phyloP scores from a whole-genome alignment of 2,888 invertebrate species.

The Cecidostiba fungosa region DNA sequence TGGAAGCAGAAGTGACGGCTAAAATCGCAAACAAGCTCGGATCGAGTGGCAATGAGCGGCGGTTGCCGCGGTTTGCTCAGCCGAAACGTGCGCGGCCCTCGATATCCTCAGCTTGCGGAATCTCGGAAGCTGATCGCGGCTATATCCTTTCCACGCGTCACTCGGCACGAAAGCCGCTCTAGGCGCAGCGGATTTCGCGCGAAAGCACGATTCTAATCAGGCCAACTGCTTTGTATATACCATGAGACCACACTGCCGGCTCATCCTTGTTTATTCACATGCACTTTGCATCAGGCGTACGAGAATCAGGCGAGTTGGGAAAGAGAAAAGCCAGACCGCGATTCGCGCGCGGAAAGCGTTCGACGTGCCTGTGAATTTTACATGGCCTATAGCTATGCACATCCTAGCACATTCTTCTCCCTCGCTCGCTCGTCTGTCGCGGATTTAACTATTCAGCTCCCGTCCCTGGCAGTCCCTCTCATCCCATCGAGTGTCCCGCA shows the following conservation, averaged over 20 bases:
- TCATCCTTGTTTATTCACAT: background rate
- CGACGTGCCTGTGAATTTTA: slow-evolving; percentile 58
- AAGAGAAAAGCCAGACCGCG: too few relatives aligned
- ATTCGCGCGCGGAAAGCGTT: background rate
- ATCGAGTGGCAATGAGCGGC: slow-evolving; percentile 52
- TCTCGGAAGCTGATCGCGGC: slow-evolving; percentile 9
- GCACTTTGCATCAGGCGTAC: background rate
- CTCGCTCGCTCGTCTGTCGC: background rate
- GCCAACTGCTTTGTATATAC: background rate
- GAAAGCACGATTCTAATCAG: slow-evolving; percentile 52
- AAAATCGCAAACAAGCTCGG: slow-evolving; percentile 35
- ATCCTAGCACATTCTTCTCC: background rate
- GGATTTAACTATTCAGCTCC: slow-evolving; percentile 51
- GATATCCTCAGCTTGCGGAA: slow-evolving; percentile 9
- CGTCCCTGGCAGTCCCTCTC: slow-evolving; percentile 38
- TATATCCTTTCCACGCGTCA: slow-evolving; percentile 45
- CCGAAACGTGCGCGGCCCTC: slow-evolving; percentile 19
- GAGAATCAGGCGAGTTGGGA: too few relatives aligned
- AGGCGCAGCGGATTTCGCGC: slow-evolving; percentile 1
- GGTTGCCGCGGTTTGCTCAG: slow-evolving; percentile 43
- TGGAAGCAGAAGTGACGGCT: background rate
- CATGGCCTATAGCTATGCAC: slow-evolving; percentile 19
- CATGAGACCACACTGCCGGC: background rate
- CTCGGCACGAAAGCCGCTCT: slow-evolving; percentile 28
- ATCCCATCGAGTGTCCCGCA: slow-evolving; percentile 21